Evolutionary conservation across 2,888 invertebrate genomes (phyloP).

Genomic region (Drosophila pseudotalamancana): DNA sequence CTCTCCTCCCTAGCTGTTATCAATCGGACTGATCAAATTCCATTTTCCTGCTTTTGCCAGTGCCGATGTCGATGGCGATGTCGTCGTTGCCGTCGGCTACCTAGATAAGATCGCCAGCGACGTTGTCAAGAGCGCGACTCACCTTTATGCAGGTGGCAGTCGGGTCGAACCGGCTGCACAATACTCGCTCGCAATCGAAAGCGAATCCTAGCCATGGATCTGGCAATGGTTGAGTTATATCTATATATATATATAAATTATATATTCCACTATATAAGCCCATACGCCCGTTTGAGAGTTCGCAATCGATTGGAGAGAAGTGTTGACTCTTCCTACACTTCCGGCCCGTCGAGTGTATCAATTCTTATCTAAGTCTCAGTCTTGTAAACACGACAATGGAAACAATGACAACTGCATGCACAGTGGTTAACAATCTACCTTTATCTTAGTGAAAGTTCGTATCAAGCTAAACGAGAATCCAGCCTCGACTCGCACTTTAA

Average conservation of each 20-base stretch:
- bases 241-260: too few relatives aligned
- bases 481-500: too few relatives aligned
- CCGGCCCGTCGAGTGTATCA: slow-evolving; percentile 35
- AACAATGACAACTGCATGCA: slow-evolving; percentile 14
- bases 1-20: slow-evolving; percentile 31
- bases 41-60: slow-evolving; percentile 26
- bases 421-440: slow-evolving; percentile 19
- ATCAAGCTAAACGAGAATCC: too few relatives aligned
- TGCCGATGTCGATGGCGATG: slow-evolving; percentile 2
- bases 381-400: slow-evolving; percentile 30
- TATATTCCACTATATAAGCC: too few relatives aligned
- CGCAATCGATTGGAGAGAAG: slow-evolving; percentile 1
- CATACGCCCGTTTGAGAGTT: too few relatives aligned
- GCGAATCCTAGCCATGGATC: too few relatives aligned
- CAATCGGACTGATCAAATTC: slow-evolving; percentile 35
- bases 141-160: not conserved
- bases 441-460: too few relatives aligned
- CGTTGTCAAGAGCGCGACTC: not conserved
- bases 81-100: not conserved
- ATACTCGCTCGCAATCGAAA: not conserved
- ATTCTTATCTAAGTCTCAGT: slow-evolving; percentile 27
- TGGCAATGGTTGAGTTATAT: too few relatives aligned
- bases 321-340: slow-evolving; percentile 49
- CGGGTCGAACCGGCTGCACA: not conserved
- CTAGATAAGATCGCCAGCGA: slow-evolving; percentile 42